Evolutionary conservation across 2,113 vertebrate genomes (phyloP), one percentile per base, ranked within the genome.

Genomic region (Hemichromis elongatus): DNA sequence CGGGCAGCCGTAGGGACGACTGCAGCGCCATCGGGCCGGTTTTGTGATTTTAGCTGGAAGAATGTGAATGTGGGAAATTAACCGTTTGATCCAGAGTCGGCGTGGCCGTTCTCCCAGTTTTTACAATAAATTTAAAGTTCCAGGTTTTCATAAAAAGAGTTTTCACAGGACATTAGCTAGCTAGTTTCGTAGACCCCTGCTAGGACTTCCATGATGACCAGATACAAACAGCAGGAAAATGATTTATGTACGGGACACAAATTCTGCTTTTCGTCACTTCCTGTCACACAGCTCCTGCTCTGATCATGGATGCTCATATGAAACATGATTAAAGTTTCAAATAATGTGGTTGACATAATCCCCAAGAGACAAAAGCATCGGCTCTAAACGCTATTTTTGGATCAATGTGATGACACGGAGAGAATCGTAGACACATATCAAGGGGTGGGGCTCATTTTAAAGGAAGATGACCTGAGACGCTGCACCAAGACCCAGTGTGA

Each of bases 111-210:
- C n/a, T 42, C n/a, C 14, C n/a, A 40, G n/a, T 40, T 16, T 14
- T 12, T 5, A 40, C 61, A 40, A 40, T 1, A 68, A 5, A 68
- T 21, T 68, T 40, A 14, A 40, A 66, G 35, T 21, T 63, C 33
- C 19, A 63, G 19, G 19, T 6, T 0, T 63, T 1, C 33, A 13
- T 63, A 5, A 66, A 40, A 66, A 21, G 19, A 66, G 61, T 1
- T 40, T 40, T 40, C 0, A 4, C 35, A 8, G 47, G 47, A 19
- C 16, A 40, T 21, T 42, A 0, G 35, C 35, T 45, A 45, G 42
- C 42, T 14, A 0, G 12, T 24, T 24, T 9, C 45, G 16, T 47
- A 14, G 5, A 42, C 11, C 40, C 9, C 37, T 40, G 37, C 40
- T 42, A 42, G 11, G 12, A 14, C 45, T 6, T 16, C 45, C 45